Percentiles rank a stretch among this genome's conserved stretches.
phyloP scores from a whole-genome alignment of 2,888 invertebrate genomes.

The Nudaria mundana region DNA sequence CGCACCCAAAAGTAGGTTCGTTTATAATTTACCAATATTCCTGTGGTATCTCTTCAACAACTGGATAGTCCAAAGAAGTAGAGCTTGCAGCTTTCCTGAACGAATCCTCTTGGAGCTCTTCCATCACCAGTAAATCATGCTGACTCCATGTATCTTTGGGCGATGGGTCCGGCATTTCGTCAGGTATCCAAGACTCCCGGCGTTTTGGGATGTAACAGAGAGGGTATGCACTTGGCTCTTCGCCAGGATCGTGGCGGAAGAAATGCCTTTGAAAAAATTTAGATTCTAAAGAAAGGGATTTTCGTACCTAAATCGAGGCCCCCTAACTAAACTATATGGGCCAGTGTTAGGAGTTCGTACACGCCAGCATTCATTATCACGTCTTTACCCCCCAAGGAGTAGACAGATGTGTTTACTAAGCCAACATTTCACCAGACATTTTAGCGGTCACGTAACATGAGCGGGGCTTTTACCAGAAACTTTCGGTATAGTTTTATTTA shows the following conservation, averaged over 20 bases:
- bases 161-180: slow-evolving; percentile 57
- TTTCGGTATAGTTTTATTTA: no score
- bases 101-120: slow-evolving; percentile 43
- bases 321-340: no score
- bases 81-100: slow-evolving; percentile 42
- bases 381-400: no score
- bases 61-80: slow-evolving; percentile 49
- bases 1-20: no score
- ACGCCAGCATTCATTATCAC: no score
- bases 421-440: no score
- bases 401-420: no score
- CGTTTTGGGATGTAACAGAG: slow-evolving; percentile 64
- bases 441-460: no score
- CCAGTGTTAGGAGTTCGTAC: no score
- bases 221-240: slow-evolving; percentile 62
- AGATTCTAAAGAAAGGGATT: no score
- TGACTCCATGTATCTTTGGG: slow-evolving; percentile 65
- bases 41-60: slow-evolving; percentile 55
- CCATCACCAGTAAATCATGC: slow-evolving; percentile 47
- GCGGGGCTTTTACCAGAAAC: no score
- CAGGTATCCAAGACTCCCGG: slow-evolving; percentile 63
- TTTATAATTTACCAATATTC: slow-evolving; percentile 64
- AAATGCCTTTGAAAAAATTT: slow-evolving; percentile 50
- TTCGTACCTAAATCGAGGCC: not conserved
- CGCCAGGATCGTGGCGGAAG: slow-evolving; percentile 73